Conservation (phyloP, 2,888 invertebrate genomes). For the Philopedon plagiatum region DNA sequence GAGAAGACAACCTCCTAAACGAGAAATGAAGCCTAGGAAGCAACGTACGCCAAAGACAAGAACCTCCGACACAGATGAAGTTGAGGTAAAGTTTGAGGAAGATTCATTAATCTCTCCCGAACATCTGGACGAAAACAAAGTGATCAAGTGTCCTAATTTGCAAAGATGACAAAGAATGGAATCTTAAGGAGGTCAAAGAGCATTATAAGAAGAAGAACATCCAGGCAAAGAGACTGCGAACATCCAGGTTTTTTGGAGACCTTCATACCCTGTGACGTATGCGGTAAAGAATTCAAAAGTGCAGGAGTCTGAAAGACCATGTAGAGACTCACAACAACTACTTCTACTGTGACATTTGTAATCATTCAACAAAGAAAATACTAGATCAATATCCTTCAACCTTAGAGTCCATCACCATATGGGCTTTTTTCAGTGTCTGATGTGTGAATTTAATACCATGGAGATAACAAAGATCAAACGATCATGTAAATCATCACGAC, state of each 20-base stretch:
- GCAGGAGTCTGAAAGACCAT: slow-evolving; percentile 63
- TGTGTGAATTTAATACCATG: slow-evolving; percentile 64
- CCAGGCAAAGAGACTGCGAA: slow-evolving; percentile 60
- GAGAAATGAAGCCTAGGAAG: slow-evolving; percentile 30
- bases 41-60: slow-evolving; percentile 41
- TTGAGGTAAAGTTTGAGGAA: slow-evolving; percentile 47
- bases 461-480: slow-evolving; percentile 63
- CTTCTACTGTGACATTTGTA: slow-evolving; percentile 65
- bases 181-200: slow-evolving; percentile 56
- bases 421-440: slow-evolving; percentile 64
- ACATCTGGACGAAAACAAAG: slow-evolving; percentile 34
- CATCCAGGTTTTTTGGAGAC: slow-evolving; percentile 54
- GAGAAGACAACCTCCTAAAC: no score
- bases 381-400: no score
- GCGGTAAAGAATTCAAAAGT: slow-evolving; percentile 64
- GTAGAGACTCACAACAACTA: slow-evolving; percentile 66
- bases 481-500: slow-evolving; percentile 64
- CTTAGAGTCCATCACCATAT: slow-evolving; percentile 63
- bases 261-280: slow-evolving; percentile 64
- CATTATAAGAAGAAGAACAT: slow-evolving; percentile 61
- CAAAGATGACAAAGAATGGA: slow-evolving; percentile 59
- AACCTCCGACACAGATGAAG: slow-evolving; percentile 19
- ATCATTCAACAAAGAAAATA: slow-evolving; percentile 64
- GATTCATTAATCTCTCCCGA: slow-evolving; percentile 39
- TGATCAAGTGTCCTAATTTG: slow-evolving; percentile 60